These are phyloP conservation scores for Erpobdella octoculata DNA, from an alignment of 2,888 invertebrate species.

Conservation along the genomic window DNA sequence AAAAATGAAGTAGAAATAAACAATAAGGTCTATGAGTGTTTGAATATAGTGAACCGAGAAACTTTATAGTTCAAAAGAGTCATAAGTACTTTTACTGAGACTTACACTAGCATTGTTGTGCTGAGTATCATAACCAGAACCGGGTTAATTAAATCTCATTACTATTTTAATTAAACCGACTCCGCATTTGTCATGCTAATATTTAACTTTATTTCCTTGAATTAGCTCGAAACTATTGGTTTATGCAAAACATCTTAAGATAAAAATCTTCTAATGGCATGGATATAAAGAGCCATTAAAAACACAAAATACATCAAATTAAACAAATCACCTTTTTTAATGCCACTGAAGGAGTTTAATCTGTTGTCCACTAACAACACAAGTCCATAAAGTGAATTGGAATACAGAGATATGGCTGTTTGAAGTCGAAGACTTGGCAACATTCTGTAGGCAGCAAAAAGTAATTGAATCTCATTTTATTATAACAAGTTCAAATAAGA, in stretches of 20 bases:
- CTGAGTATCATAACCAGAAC: too few species aligned
- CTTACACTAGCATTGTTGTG: too few species aligned
- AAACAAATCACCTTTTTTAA: slow-evolving; percentile 57
- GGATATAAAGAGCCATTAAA: not conserved
- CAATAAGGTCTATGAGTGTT: too few species aligned
- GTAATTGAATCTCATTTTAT: not conserved
- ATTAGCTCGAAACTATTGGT: too few species aligned
- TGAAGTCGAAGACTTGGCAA: slow-evolving; percentile 60
- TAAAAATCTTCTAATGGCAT: not conserved
- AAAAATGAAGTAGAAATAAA: too few species aligned
- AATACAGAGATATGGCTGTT: slow-evolving; percentile 86
- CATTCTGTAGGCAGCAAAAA: not conserved
- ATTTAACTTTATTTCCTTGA: too few species aligned
- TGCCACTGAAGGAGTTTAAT: slow-evolving; percentile 61
- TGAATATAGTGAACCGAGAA: too few species aligned
- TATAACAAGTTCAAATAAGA: not conserved
- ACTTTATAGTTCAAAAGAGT: too few species aligned
- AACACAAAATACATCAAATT: not conserved
- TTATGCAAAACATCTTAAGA: too few species aligned
- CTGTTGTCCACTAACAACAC: slow-evolving; percentile 71
- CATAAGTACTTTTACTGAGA: too few species aligned
- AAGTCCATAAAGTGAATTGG: slow-evolving; percentile 76
- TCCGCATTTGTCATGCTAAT: not conserved
- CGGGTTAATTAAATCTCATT: too few species aligned
- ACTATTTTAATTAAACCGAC: not conserved